These are phyloP conservation scores for Hippolais icterina DNA, from an alignment of 2,113 vertebrate species.

Conservation along the genomic window DNA sequence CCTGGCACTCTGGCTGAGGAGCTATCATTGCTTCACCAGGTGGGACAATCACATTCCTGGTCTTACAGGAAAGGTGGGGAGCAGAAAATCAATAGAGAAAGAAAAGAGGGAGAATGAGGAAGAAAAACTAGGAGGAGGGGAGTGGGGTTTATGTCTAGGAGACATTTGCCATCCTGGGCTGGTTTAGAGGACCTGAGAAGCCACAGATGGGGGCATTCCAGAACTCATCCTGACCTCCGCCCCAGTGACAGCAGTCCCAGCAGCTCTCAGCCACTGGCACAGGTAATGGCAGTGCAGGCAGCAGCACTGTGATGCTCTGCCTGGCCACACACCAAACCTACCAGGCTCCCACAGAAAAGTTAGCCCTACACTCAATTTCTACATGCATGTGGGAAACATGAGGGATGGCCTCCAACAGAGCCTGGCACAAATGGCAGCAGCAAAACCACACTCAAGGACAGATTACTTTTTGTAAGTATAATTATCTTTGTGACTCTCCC, in stretches of 20 bases:
- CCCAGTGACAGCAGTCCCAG: background rate
- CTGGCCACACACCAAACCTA: background rate
- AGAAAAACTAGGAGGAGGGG: background rate
- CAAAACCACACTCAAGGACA: background rate
- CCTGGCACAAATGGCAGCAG: background rate
- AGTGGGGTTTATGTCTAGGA: background rate
- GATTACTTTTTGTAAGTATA: background rate
- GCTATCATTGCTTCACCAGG: background rate
- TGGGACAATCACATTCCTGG: background rate
- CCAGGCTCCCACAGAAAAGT: background rate
- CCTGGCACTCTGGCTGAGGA: background rate
- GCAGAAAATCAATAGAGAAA: background rate
- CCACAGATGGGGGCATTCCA: accelerated
- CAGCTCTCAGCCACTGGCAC: background rate
- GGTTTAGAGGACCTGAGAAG: background rate
- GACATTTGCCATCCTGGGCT: background rate
- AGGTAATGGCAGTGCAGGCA: background rate
- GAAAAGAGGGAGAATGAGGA: background rate
- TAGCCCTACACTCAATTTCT: background rate
- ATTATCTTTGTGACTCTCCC: background rate
- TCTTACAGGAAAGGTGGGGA: background rate
- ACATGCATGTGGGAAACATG: accelerated
- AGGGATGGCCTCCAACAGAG: background rate
- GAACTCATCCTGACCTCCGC: background rate
- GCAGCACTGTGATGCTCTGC: background rate